These are phyloP conservation scores for Branchipolynoe longqiensis DNA, from an alignment of 2,888 invertebrate genomes.

Conservation along the genomic window DNA sequence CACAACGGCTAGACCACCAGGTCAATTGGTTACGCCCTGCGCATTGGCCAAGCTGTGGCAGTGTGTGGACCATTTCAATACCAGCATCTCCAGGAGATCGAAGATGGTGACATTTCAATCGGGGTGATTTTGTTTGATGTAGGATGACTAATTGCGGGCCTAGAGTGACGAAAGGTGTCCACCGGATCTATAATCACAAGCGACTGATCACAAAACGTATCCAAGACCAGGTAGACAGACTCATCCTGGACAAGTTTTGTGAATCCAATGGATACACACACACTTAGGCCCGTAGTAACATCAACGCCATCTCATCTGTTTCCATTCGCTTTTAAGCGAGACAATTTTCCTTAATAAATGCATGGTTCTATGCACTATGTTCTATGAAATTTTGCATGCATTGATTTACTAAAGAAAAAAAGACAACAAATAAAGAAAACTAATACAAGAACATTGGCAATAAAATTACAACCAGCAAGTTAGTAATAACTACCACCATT, in stretches of 20 bases:
- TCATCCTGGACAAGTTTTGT: conserved; percentile 54
- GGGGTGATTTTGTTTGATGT: background rate
- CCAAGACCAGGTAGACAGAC: conserved; percentile 45
- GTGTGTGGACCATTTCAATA: too few species aligned
- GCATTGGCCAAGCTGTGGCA: too few species aligned
- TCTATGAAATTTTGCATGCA: too few species aligned
- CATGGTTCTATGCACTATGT: too few species aligned
- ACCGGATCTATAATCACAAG: conserved; percentile 42
- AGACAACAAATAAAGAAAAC: too few species aligned
- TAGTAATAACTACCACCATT: too few species aligned
- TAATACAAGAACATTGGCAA: too few species aligned
- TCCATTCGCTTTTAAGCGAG: background rate
- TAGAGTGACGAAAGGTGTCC: conserved; percentile 24
- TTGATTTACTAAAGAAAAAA: too few species aligned
- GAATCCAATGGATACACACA: conserved; percentile 46
- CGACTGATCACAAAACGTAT: conserved; percentile 50
- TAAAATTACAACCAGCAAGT: too few species aligned
- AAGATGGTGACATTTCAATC: background rate
- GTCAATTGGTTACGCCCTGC: too few species aligned
- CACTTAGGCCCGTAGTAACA: conserved; percentile 6
- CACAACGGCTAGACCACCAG: too few species aligned
- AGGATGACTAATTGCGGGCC: conserved; percentile 1
- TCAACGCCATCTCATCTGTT: background rate
- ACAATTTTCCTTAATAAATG: too few species aligned
- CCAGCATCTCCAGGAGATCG: background rate